Evolutionary conservation across 37 sponge, comb jelly and placozoan species (phyloP).

Genomic region (Ephydatia muelleri): DNA sequence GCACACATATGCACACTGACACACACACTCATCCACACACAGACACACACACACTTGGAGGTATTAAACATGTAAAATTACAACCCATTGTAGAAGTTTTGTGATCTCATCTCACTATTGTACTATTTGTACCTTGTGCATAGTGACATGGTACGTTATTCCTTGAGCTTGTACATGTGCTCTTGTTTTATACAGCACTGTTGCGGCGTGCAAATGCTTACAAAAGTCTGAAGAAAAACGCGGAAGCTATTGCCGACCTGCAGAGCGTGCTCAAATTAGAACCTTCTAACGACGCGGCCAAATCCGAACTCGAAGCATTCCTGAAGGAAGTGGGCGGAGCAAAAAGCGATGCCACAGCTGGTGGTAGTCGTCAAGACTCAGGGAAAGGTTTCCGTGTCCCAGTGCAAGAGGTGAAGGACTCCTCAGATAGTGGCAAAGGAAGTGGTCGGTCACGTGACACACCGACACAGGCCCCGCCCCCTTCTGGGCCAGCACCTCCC

Average conservation of each 20-base stretch:
- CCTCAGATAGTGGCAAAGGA: neutral
- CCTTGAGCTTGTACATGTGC: neutral
- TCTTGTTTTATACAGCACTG: conserved; percentile 38
- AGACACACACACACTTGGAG: too few relatives aligned
- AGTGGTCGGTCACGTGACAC: neutral
- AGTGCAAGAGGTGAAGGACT: neutral
- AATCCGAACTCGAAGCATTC: conserved; percentile 19
- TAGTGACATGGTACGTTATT: too few relatives aligned
- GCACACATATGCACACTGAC: too few relatives aligned
- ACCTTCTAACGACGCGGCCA: conserved; percentile 64
- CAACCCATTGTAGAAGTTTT: too few relatives aligned
- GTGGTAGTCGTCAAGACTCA: too few relatives aligned
- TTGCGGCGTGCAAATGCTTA: conserved; percentile 55
- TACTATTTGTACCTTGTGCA: too few relatives aligned
- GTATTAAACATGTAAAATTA: too few relatives aligned
- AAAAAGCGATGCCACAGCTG: neutral
- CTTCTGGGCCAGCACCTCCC: too few relatives aligned
- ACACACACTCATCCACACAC: too few relatives aligned
- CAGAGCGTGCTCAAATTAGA: conserved; percentile 55
- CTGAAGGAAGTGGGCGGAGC: neutral
- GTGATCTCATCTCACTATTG: too few relatives aligned
- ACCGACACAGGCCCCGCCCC: too few relatives aligned
- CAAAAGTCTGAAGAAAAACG: conserved; percentile 11
- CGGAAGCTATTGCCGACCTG: conserved; percentile 33
- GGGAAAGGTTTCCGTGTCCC: neutral